phyloP scores from a whole-genome alignment of 2,797 vertebrate genomes.

The Buphagus erythrorhynchus region DNA sequence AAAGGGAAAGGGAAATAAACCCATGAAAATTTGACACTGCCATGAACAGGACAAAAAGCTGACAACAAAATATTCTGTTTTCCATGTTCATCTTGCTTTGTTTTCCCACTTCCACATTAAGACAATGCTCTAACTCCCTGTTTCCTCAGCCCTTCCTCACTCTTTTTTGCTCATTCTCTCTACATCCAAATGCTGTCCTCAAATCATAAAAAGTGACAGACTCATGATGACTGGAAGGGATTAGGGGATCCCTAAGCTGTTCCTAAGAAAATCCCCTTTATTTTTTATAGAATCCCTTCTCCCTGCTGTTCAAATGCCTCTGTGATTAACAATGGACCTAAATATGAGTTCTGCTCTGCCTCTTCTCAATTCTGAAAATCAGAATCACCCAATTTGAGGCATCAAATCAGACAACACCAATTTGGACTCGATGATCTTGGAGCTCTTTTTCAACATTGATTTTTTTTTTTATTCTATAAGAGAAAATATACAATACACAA shows the following conservation, averaged over 20 bases:
- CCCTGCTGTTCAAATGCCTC: background rate
- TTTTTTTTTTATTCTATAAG: background rate
- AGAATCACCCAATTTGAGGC: background rate
- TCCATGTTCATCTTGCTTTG: background rate
- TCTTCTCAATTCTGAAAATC: background rate
- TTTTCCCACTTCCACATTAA: background rate
- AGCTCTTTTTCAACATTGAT: background rate
- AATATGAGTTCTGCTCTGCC: background rate
- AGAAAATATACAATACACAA: background rate
- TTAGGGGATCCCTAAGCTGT: background rate
- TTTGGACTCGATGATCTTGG: background rate
- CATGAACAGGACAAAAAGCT: background rate
- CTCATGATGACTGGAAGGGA: fast-evolving
- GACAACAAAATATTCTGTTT: background rate
- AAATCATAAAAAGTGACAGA: background rate
- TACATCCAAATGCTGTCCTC: background rate
- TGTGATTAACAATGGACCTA: background rate
- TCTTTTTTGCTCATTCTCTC: background rate
- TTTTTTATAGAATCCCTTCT: background rate
- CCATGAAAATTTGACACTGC: background rate
- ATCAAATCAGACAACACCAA: background rate
- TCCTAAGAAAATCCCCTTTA: background rate
- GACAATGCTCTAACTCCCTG: background rate
- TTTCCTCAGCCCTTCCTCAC: background rate
- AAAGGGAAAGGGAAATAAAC: background rate